A percentile compares a stretch with the other conserved stretches of the same genome.
Conservation (phyloP, 2,113 vertebrate species). For the Pelmatolapia mariae region DNA sequence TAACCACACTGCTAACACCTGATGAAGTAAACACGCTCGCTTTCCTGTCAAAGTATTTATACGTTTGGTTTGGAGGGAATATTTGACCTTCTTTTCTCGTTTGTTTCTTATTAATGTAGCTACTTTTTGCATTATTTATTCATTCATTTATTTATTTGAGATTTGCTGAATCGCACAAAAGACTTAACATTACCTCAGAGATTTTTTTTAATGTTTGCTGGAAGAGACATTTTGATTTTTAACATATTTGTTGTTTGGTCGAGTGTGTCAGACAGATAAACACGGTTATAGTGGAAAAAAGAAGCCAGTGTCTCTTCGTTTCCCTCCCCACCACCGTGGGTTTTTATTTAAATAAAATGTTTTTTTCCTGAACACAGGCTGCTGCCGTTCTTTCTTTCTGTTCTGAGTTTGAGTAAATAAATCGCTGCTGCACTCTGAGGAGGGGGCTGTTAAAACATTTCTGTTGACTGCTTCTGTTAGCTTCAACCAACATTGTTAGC, state of each 20-base stretch:
- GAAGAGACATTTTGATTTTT: background rate
- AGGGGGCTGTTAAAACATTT: background rate
- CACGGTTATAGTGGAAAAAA: background rate
- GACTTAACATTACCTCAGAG: background rate
- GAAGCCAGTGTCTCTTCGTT: background rate
- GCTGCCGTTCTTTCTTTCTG: background rate
- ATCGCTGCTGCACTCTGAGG: background rate
- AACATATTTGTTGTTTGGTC: background rate
- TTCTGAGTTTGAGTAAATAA: background rate
- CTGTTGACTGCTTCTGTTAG: background rate
- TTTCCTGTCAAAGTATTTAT: background rate
- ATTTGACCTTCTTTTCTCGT: background rate
- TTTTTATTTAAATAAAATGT: background rate
- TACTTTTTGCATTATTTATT: background rate
- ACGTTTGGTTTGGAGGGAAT: background rate
- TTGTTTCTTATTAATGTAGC: background rate
- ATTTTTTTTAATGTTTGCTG: background rate
- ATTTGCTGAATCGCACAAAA: accelerated
- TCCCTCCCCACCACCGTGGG: accelerated
- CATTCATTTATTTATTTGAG: background rate
- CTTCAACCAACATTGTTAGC: background rate
- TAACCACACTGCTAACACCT: too few species aligned
- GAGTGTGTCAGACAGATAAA: background rate
- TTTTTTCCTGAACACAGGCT: background rate
- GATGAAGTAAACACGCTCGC: too few species aligned